A percentile compares a stretch with the other conserved stretches of the same genome.
These are phyloP conservation scores for Porites rus DNA, from an alignment of 92 coral and sea anemone species.

Conservation along the genomic window DNA sequence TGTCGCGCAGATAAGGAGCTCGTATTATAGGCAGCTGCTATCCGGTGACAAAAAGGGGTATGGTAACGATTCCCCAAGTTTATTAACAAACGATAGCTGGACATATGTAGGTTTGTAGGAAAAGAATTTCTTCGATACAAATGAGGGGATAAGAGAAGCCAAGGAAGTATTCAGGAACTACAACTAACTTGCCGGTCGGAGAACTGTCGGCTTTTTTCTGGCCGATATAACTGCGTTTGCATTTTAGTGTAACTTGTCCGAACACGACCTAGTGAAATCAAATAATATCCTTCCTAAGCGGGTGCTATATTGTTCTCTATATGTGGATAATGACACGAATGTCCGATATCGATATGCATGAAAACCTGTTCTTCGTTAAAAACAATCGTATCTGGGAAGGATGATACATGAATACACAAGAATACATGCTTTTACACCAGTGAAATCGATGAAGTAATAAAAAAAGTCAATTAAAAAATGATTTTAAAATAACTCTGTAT, in stretches of 20 bases:
- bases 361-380: conserved; percentile 22
- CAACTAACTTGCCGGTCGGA: background rate
- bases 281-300: background rate
- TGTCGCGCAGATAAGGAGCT: background rate
- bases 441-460: too few relatives aligned
- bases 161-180: background rate
- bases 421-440: too few relatives aligned
- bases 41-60: background rate
- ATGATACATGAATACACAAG: background rate
- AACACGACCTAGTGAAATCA: conserved; percentile 6
- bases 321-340: background rate
- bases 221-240: background rate
- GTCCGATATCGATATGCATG: background rate
- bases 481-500: too few relatives aligned
- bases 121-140: background rate
- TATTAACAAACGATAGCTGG: too few relatives aligned
- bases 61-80: too few relatives aligned
- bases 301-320: conserved; percentile 7
- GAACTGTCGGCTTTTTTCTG: background rate
- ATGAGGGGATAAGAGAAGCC: background rate
- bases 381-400: background rate
- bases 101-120: background rate
- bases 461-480: too few relatives aligned
- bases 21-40: background rate
- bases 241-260: background rate